A percentile compares a stretch with the other conserved stretches of the same genome.
phyloP scores from a whole-genome alignment of 1,140 invertebrate species.

The Helicoverpa armigera region DNA sequence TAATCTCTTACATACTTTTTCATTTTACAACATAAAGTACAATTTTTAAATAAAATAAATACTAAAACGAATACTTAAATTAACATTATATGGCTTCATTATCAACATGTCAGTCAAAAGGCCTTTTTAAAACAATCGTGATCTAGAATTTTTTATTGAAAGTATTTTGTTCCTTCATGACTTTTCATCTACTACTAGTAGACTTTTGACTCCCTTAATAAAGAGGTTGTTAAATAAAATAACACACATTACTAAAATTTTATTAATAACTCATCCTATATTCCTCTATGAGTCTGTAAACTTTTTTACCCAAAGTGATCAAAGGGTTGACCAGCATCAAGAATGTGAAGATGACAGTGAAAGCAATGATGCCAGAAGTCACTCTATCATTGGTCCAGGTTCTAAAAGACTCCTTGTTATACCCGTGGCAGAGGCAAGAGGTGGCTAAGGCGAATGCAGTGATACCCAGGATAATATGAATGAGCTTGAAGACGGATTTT shows the following conservation, averaged over 20 bases:
- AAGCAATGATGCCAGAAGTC: constrained; percentile 45
- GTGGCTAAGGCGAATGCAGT: constrained; percentile 50
- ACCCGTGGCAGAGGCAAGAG: constrained; percentile 53
- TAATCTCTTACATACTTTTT: too few species aligned
- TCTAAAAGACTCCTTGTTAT: constrained; percentile 53
- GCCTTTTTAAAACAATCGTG: too few species aligned
- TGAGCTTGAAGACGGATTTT: constrained; percentile 53
- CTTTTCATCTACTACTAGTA: too few species aligned
- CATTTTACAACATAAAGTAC: too few species aligned
- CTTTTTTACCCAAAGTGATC: constrained; percentile 60
- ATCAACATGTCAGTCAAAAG: too few species aligned
- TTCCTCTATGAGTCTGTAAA: not conserved
- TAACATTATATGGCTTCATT: too few species aligned
- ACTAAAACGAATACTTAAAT: too few species aligned
- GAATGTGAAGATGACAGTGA: constrained; percentile 49
- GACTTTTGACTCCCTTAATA: too few species aligned
- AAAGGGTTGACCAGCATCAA: constrained; percentile 62
- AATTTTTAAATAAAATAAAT: too few species aligned
- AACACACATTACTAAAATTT: not conserved
- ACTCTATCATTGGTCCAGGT: constrained; percentile 49
- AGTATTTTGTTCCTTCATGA: too few species aligned
- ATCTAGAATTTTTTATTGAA: too few species aligned
- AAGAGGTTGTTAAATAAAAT: too few species aligned
- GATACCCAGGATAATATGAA: constrained; percentile 57
- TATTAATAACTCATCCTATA: constrained; percentile 1